Base-by-base conservation (phyloP, 1,140 invertebrate genomes). In the Euwallacea fornicatus region DNA sequence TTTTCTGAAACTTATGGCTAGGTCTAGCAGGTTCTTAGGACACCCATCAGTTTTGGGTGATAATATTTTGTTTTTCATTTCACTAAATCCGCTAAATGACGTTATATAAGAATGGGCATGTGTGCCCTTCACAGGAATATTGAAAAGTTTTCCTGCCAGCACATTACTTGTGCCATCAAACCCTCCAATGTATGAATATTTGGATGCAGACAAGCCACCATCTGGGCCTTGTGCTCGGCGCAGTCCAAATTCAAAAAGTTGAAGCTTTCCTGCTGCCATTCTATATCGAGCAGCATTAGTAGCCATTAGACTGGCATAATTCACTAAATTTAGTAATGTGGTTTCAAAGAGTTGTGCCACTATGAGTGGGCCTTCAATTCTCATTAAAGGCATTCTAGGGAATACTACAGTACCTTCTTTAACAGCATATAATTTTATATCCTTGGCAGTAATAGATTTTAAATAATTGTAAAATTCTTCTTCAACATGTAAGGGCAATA, bases 141-240 rank as follows among this genome's bases (percentile, higher is more conserved):
- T 90, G 82, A 96, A 99, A 80, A 99, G 86, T 84, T 99, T 99
- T 7, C 98, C 98, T 68, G 98, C 98, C 68, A 99, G 82, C 10
- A 99, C 95, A 84, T 99, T 99, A 78, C 96, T 98, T 7, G 97
- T 99, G 0, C 95, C 97, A 86, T 99, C 97, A 86, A 99, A 99
- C 13, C 98, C 93, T 81, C 93, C 98, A 76, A 98, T 90, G 82
- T 98, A 99, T 62, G 95, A 91, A 84, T 99, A 99, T 85, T 97
- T 97, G 0, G 97, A 98, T 6, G 98, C 98, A 43, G 96, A 97
- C 21, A 99, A 84, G 7, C 95, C 98, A 47, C 98, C 98, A 85
- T 99, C 97, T 6, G 98, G 98, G 33, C 98, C 98, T 84, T 99
- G 98, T 6, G 98, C 98, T 82, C 98, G 84, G 74, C 98, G 85